phyloP scores from a whole-genome alignment of 2,113 vertebrate genomes.

The Dromiciops gliroides region DNA sequence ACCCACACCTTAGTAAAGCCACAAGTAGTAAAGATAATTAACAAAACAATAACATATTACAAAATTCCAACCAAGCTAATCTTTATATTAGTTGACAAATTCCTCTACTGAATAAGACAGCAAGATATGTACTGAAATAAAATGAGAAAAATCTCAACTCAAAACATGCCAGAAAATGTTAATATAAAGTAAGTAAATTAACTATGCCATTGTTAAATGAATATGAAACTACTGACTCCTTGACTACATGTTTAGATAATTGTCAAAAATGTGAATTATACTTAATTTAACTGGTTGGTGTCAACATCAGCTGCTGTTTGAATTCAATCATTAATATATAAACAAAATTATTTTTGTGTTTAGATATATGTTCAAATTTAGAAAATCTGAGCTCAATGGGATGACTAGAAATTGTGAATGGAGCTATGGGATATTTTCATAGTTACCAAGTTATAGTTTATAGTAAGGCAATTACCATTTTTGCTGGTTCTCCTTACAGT shows the following conservation, averaged over 20 bases:
- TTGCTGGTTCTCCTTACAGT: background rate
- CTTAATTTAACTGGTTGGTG: background rate
- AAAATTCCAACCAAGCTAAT: background rate
- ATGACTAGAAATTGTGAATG: background rate
- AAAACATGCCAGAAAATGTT: background rate
- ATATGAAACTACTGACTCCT: background rate
- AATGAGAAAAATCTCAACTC: background rate
- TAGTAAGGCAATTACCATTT: background rate
- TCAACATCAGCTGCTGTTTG: background rate
- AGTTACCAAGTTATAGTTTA: background rate
- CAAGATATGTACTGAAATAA: background rate
- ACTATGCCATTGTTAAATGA: background rate
- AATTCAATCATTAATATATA: background rate
- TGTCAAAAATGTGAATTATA: background rate
- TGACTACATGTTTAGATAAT: background rate
- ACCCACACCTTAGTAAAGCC: background rate
- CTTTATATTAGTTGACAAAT: background rate
- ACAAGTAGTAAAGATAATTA: background rate
- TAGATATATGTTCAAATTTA: background rate
- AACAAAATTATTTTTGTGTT: background rate
- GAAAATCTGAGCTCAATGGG: background rate
- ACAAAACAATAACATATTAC: background rate
- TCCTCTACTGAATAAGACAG: background rate
- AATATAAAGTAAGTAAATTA: background rate
- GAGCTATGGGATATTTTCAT: background rate